Base-by-base conservation (phyloP, 2,888 invertebrate species). In the Rosalia funebris region DNA sequence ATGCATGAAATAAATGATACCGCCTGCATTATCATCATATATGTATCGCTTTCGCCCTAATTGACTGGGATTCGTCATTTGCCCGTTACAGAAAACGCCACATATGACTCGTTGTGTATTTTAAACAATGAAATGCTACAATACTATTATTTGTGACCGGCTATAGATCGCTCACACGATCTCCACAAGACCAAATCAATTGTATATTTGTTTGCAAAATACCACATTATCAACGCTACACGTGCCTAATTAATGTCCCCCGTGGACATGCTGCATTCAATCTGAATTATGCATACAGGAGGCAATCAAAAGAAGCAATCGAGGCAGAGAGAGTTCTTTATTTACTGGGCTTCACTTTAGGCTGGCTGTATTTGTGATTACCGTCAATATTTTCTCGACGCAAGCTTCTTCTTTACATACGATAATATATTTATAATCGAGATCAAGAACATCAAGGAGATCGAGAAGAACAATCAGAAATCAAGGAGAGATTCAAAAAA, bases 1-100 rank as follows among this genome's bases (percentile, higher is more conserved):
- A 80, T 80, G 79, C 79, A 79, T 79, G 79, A 79, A 80, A 80
- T 79, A 80, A 79, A 79, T 79, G 78, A 79, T 79, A 78, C 75
- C 65, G 62, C 63, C 70, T 68, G 61, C 69, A 70, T 72, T 73
- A 73, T 76, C 72, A 72, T 71, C 72, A 72, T 71, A 69, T 65
- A 68, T 72, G 66, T 71, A 73, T 73, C 74, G 71, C 69, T 74
- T 73, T 75, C 74, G 70, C 71, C 64, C 72, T 77, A 76, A 77
- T 76, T 77, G 76, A 74, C 76, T 70, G 67, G n/a, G 65, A 68
- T 69, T 75, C 75, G 71, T 74, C 75, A 74, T 69, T 52, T 17
- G 41, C 34, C 36, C 39, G 52, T 15, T 41, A 31, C 41, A 41
- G 52, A 39, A 41, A 52, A 52, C 25, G 25, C 52, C 41, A 47